Evolutionary conservation across 2,888 invertebrate species (phyloP), one percentile per base, ranked within the genome.

Genomic region (Globia sparganii): DNA sequence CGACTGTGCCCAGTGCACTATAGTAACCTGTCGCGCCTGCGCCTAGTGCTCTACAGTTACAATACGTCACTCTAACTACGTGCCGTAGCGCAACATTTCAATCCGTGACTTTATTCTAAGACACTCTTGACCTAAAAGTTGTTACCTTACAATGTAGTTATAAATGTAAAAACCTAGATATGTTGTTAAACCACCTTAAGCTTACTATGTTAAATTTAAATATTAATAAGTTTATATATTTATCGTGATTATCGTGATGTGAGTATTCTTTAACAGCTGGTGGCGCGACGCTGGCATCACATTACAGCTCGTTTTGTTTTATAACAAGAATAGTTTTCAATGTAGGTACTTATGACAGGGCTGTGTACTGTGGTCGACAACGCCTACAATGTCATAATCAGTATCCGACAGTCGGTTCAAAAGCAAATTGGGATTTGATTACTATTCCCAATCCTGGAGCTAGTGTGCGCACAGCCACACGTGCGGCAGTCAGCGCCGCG

Each of bases 101-200:
- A 15, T 25, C 31, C 15, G 13, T 31, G 66, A 21, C 56, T 61
- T 67, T 49, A 49, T 66, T 66, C 46, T 71, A 59, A 31, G 28
- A 69, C 46, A 15, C 56, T 58, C 56, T 81, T 86, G 81, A 46
- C 18, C 66, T 84, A 87, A 56, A 72, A 28, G 77, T 87, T 85
- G 76, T 88, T 88, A 89, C 88, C 91, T 87, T 90, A 91, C 88
- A 89, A 79, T 85, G 84, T 89, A 89, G 85, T 84, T 91, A 90
- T 89, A 91, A 90, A 91, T 88, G 84, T 91, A 83, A 81, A 86
- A 90, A 91, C 86, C 87, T 85, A 83, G 78, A 86, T 83, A 88
- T 81, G 83, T 86, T 66, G 56, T 77, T 76, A 70, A 65, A 78
- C 72, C 34, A 73, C 40, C 68, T 80, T 70, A 78, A 61, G 64